Evolutionary conservation across 2,888 invertebrate species (phyloP).

Genomic region (Yponomeuta plumbellus): DNA sequence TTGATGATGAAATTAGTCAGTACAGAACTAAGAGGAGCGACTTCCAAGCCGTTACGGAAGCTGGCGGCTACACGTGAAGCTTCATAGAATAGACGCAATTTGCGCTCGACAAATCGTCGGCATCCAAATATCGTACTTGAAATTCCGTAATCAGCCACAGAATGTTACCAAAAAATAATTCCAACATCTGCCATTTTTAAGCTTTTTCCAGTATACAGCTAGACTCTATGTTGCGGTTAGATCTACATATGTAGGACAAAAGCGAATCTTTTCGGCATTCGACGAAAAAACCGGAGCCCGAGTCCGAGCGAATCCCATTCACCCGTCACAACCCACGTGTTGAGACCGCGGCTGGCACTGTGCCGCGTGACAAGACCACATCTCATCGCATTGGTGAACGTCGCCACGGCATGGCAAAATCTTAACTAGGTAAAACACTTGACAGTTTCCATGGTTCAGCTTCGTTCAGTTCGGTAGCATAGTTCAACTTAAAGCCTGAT

Average conservation of each 20-base stretch:
- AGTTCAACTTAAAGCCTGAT: no score
- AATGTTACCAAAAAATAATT: no score
- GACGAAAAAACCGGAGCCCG: not conserved
- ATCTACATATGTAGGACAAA: not conserved
- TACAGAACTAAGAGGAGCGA: conserved; percentile 4
- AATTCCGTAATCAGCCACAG: no score
- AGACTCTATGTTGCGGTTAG: not conserved
- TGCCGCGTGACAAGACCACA: conserved; percentile 62
- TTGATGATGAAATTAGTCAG: no score
- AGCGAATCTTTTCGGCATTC: not conserved
- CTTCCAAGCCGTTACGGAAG: conserved; percentile 19
- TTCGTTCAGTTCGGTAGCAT: not conserved
- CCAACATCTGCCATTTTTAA: no score
- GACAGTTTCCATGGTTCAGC: not conserved
- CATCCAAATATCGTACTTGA: no score
- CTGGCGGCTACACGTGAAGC: conserved; percentile 41
- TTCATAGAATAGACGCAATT: not conserved
- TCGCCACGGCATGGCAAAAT: not conserved
- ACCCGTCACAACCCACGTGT: conserved; percentile 55
- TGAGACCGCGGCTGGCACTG: conserved; percentile 55
- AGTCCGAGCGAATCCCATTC: conserved; percentile 46
- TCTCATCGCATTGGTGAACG: conserved; percentile 25
- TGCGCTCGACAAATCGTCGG: not conserved
- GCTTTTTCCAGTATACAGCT: not conserved
- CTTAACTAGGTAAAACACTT: not conserved